Evolutionary conservation across 2,113 vertebrate species (phyloP).

Genomic region (Dascyllus trimaculatus): DNA sequence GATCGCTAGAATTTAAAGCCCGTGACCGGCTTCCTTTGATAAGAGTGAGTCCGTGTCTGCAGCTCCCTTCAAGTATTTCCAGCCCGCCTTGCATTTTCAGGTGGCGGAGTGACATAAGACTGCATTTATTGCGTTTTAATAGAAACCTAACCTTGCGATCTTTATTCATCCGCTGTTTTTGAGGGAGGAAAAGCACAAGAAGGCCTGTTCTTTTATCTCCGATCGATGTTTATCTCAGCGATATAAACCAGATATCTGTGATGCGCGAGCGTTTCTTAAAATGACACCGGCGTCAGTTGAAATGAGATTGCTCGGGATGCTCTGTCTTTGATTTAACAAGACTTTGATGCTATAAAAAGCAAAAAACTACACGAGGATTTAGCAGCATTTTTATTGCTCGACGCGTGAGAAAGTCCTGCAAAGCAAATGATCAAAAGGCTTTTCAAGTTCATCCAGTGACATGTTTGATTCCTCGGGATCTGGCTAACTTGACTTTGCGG

Average conservation of each 20-base stretch:
- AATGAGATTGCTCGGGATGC: constrained; percentile 8
- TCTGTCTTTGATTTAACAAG: background rate
- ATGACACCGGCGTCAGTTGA: constrained; percentile 27
- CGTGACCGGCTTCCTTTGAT: background rate
- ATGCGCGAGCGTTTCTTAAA: background rate
- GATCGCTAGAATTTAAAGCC: background rate
- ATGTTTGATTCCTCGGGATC: too few species aligned
- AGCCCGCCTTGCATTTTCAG: background rate
- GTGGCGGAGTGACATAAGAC: background rate
- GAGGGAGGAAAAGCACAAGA: background rate
- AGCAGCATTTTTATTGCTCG: too few species aligned
- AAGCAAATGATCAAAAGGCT: too few species aligned
- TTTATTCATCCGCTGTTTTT: constrained; percentile 8
- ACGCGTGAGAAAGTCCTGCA: too few species aligned
- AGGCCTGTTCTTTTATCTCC: background rate
- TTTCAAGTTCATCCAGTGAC: too few species aligned
- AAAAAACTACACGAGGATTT: too few species aligned
- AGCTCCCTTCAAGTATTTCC: background rate
- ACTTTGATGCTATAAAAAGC: too few species aligned
- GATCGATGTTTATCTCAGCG: background rate
- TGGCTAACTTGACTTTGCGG: too few species aligned
- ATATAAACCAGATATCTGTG: constrained; percentile 26
- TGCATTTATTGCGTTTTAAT: constrained; percentile 18
- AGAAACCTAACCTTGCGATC: constrained; percentile 15
- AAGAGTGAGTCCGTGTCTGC: background rate